Evolutionary conservation across 53 echinoderm and acorn worm genomes (phyloP), one percentile per base, ranked within the genome.

Genomic region (Holothuria leucospilota): DNA sequence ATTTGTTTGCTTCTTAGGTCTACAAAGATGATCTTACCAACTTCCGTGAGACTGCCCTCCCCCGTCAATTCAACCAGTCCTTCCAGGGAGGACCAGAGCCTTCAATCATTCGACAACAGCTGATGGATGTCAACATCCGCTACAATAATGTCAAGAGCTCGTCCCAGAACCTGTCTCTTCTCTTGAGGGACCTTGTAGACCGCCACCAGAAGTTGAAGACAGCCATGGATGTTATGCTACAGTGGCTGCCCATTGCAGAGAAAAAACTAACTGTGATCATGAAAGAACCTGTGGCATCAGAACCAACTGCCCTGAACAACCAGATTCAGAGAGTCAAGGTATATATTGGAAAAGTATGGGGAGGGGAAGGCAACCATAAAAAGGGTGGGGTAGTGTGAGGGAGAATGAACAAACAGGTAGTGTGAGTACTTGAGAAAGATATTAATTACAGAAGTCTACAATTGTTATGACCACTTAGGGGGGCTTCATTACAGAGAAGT

Each of bases 321-420:
- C 94, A 94, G 88, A 96, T 96, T 28, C 91, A 91, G 77, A 80
- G 87, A 69, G 85, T 96, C 34, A 92, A 96, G 96, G 96, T 96
- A 60, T 38, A 83, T 46, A 26, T 56, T 56, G 15, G 4, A 15
- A 16, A 56, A 16, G 18, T 56, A 56, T 56, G 56, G 56, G 56
- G 49, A 4, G 49, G 34, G 18, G 56, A 9, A 56, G 15, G 56
- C 16, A 56, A 56, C 4, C 15, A 56, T 5, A 56, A 56, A 16
- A 56, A 16, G 56, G 56, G 56, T 15, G 8, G 56, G 56, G 34
- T 34, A 3, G 34, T 12, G 56, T 16, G 18, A 11, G 46, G 46
- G 46, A 56, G 56, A 16, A 56, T 16, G 56, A 56, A 56, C 3
- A 18, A 13, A 6, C 3, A 34, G 34, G 34, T 34, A 34, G 34